phyloP scores from a whole-genome alignment of 2,888 invertebrate genomes.

The Thera britannica region DNA sequence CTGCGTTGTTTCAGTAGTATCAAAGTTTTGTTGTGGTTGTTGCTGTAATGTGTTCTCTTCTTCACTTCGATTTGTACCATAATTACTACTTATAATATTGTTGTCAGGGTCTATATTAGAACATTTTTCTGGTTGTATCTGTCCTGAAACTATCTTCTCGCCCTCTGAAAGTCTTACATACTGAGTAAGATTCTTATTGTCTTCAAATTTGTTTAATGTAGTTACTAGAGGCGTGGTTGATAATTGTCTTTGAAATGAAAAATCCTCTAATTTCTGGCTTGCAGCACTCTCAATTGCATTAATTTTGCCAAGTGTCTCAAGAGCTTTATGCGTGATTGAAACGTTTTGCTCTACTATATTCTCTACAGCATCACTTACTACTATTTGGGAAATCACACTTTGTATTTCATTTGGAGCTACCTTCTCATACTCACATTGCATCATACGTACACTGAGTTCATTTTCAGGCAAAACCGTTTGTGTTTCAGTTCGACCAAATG shows the following conservation, averaged over 20 bases:
- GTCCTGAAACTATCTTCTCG: not conserved
- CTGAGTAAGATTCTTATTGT: not conserved
- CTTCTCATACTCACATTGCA: not conserved
- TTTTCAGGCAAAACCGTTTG: not conserved
- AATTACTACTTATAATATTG: not conserved
- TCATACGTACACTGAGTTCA: not conserved
- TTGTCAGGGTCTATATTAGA: not conserved
- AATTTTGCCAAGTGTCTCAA: not conserved
- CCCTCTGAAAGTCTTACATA: not conserved
- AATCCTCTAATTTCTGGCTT: not conserved
- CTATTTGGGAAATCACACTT: not conserved
- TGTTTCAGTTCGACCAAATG: not conserved
- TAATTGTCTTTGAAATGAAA: not conserved
- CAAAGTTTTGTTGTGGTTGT: not conserved
- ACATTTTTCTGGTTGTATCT: not conserved
- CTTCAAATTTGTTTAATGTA: not conserved
- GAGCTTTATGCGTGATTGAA: not conserved
- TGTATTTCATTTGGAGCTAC: not conserved
- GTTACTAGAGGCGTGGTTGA: not conserved
- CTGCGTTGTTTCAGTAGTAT: not conserved
- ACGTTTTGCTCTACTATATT: not conserved
- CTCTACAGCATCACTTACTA: not conserved
- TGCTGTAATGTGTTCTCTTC: not conserved
- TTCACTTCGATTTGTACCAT: not conserved
- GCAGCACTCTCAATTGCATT: constrained; percentile 3